A percentile compares a stretch with the other conserved stretches of the same genome.
Conservation (phyloP, 1,140 invertebrate genomes). For the Subanguina moxae region DNA sequence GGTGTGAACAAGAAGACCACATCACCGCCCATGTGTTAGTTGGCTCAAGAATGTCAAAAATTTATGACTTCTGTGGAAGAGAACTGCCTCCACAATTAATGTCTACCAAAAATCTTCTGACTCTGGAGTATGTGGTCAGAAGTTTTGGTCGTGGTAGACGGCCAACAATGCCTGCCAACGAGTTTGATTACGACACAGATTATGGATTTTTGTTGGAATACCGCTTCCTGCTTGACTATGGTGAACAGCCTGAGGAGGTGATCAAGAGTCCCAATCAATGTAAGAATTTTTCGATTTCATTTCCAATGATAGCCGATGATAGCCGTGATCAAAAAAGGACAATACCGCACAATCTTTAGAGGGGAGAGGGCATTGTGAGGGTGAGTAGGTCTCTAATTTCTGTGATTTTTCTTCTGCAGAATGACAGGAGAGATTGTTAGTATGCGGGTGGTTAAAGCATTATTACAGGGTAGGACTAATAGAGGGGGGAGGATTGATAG, state of each 20-base stretch:
- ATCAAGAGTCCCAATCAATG: slow-evolving; percentile 26
- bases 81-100: slow-evolving; percentile 53
- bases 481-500: too few relatives aligned
- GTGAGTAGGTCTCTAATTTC: too few relatives aligned
- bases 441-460: too few relatives aligned
- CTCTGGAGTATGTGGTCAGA: slow-evolving; percentile 54
- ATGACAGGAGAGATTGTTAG: too few relatives aligned
- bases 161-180: slow-evolving; percentile 3
- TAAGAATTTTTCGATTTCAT: too few relatives aligned
- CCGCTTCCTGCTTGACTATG: slow-evolving; percentile 51
- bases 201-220: slow-evolving; percentile 38
- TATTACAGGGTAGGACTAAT: too few relatives aligned
- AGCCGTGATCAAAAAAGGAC: too few relatives aligned
- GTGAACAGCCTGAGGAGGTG: slow-evolving; percentile 42
- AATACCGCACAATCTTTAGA: too few relatives aligned
- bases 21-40: slow-evolving; percentile 56
- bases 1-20: slow-evolving; percentile 56
- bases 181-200: slow-evolving; percentile 3
- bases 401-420: too few relatives aligned
- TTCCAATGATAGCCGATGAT: too few relatives aligned
- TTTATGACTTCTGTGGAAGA: slow-evolving; percentile 53
- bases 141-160: slow-evolving; percentile 4
- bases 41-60: slow-evolving; percentile 54
- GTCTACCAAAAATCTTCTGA: slow-evolving; percentile 54
- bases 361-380: too few relatives aligned